Evolutionary conservation across 2,113 vertebrate genomes (phyloP), one percentile per base, ranked within the genome.

Genomic region (Triplophysa siluroides): DNA sequence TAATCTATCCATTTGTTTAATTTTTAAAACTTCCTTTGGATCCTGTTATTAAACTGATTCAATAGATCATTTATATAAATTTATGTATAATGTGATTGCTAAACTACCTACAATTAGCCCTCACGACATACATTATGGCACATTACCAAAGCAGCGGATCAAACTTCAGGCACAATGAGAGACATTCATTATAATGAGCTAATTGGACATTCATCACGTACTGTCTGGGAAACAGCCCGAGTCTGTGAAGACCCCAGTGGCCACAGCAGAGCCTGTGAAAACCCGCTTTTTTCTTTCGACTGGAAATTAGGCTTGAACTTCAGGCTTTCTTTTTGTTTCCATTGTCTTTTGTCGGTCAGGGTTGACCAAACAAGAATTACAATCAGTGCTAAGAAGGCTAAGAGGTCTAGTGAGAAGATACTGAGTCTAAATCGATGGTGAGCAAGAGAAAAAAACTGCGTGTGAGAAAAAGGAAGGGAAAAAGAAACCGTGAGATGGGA

Each of bases 341-440:
- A 68, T 78, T 81, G 75, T 81, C 60, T 62, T 81, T 77, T 73
- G 60, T 29, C 78, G 69, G 63, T 81, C 75, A 81, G 29, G 63
- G 43, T 29, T 73, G 68, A 70, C 43, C 61, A 83, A 81, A 81
- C 67, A 47, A 63, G 75, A 81, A 84, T 75, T 47, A 45, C 70
- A 81, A 81, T 81, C 65, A 84, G 70, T 24, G 38, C 68, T 69
- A 67, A 63, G 41, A 29, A 54, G 78, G 62, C 64, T 80, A 33
- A 21, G 19, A 52, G 38, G 47, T 54, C 66, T 80, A 80, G 70
- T 45, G 75, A 81, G 76, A 47, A 33, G 72, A 73, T 64, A 62
- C 52, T 13, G 7, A 26, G 66, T 21, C 58, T 24, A 10, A 33
- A 61, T 33, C 16, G 11, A 19, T 23, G 5, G 41, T 6, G 6